phyloP scores from a whole-genome alignment of 1,140 invertebrate genomes.

The Drosophila serrata region DNA sequence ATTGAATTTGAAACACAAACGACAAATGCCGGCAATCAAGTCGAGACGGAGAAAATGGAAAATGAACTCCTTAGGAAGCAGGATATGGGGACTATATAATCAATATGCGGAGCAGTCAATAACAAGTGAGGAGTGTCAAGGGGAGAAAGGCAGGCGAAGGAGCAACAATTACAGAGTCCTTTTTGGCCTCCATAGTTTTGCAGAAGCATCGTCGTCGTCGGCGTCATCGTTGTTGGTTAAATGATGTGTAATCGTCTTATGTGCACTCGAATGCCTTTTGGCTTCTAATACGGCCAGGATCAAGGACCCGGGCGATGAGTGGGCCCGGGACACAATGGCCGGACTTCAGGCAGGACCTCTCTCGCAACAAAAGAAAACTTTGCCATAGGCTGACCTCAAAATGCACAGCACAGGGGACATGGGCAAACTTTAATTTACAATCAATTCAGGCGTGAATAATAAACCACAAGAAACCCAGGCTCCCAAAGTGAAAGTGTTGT shows the following conservation, averaged over 20 bases:
- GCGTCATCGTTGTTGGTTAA: slow-evolving; percentile 65
- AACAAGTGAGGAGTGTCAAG: slow-evolving; percentile 33
- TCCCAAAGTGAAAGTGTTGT: slow-evolving; percentile 76
- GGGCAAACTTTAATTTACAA: slow-evolving; percentile 85
- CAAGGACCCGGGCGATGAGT: slow-evolving; percentile 16
- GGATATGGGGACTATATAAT: slow-evolving; percentile 72
- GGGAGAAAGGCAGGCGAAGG: slow-evolving; percentile 1
- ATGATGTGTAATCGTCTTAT: slow-evolving; percentile 85
- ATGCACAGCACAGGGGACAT: slow-evolving; percentile 62
- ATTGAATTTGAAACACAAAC: slow-evolving; percentile 79
- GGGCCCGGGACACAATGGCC: slow-evolving; percentile 38
- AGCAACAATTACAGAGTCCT: slow-evolving; percentile 70
- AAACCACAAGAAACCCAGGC: slow-evolving; percentile 84
- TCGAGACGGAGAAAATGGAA: slow-evolving; percentile 31
- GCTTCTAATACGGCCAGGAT: slow-evolving; percentile 76
- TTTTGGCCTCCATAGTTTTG: slow-evolving; percentile 61
- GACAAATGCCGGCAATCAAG: slow-evolving; percentile 78
- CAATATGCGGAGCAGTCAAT: slow-evolving; percentile 80
- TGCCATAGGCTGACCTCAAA: slow-evolving; percentile 83
- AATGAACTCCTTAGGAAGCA: slow-evolving; percentile 33
- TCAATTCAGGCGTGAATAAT: slow-evolving; percentile 85
- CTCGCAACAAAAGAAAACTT: slow-evolving; percentile 79
- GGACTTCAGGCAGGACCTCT: slow-evolving; percentile 32
- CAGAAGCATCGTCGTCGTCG: slow-evolving; percentile 63
- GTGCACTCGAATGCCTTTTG: slow-evolving; percentile 85